Evolutionary conservation across 2,888 invertebrate genomes (phyloP), one percentile per base, ranked within the genome.

Genomic region (Phyllotreta cruciferae): DNA sequence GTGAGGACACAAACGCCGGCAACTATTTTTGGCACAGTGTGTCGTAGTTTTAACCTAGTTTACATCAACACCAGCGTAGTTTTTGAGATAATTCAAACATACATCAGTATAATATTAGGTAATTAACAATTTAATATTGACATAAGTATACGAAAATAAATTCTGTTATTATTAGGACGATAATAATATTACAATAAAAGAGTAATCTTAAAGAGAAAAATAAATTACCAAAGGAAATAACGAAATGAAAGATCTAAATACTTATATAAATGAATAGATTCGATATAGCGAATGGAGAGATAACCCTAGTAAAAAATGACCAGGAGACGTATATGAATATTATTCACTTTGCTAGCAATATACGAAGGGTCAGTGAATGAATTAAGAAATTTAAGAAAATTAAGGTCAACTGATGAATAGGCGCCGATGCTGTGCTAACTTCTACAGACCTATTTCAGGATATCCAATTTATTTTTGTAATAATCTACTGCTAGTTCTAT

Each of bases 311-410:
- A 4, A 24, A 24, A n/a, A 24, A 24, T 24, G 24, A 24, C 24
- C 24, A 24, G 14, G n/a, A 9, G 35, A 50, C 36, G 50, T 36
- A 9, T 1, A 50, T 50, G 50, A 35, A 34, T 34, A 39, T 57
- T 49, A 57, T 57, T 49, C 57, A 57, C 39, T 57, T 49, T 38
- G 24, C 24, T 24, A 56, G 39, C 24, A 35, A 55, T 62, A 55
- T 62, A 53, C 56, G 62, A 60, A 66, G 62, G 62, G 60, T 62
- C 62, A 66, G 62, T 66, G 49, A 66, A 56, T 66, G 62, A 66
- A 64, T 60, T 36, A 64, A 60, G 49, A 53, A 63, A 56, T 63
- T 49, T 24, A 24, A 42, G 56, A 60, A 64, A 52, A 64, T 64
- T 64, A 64, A 60, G 63, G 63, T 64, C 63, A 64, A 50, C 42